These are phyloP conservation scores for Gymnorhina tibicen DNA, from an alignment of 2,113 vertebrate genomes.

Conservation along the genomic window DNA sequence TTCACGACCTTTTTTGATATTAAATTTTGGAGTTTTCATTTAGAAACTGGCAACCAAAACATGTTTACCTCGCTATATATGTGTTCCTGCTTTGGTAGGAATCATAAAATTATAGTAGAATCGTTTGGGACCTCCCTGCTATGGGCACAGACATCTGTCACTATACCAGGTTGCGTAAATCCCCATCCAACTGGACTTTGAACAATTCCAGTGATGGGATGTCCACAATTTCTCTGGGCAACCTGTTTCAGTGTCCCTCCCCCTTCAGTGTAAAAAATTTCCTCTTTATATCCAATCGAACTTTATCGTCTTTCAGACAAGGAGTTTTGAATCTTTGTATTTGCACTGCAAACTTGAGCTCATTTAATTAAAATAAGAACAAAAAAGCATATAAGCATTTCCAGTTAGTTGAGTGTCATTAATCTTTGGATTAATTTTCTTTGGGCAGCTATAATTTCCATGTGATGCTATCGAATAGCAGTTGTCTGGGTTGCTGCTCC, in stretches of 20 bases:
- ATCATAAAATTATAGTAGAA: not conserved
- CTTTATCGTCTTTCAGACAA: not conserved
- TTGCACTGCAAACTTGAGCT: not conserved
- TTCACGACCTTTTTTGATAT: not conserved
- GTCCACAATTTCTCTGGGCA: not conserved
- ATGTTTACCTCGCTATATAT: accelerated
- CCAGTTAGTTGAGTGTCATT: not conserved
- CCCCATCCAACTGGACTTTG: not conserved
- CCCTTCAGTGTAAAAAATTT: not conserved
- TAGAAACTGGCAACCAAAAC: not conserved
- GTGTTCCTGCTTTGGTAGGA: not conserved
- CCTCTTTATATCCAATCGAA: not conserved
- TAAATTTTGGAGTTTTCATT: not conserved
- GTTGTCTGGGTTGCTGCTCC: not conserved
- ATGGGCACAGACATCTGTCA: no score
- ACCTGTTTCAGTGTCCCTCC: not conserved
- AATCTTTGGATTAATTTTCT: not conserved
- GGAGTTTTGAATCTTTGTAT: not conserved
- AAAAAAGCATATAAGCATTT: not conserved
- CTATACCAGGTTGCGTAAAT: not conserved
- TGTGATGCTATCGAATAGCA: not conserved
- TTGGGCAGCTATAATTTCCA: not conserved
- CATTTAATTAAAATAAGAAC: not conserved
- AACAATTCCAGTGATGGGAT: not conserved
- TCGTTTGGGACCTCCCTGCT: not conserved